These are phyloP conservation scores for Conops quadrifasciatus DNA, from an alignment of 2,888 invertebrate genomes.

Conservation along the genomic window DNA sequence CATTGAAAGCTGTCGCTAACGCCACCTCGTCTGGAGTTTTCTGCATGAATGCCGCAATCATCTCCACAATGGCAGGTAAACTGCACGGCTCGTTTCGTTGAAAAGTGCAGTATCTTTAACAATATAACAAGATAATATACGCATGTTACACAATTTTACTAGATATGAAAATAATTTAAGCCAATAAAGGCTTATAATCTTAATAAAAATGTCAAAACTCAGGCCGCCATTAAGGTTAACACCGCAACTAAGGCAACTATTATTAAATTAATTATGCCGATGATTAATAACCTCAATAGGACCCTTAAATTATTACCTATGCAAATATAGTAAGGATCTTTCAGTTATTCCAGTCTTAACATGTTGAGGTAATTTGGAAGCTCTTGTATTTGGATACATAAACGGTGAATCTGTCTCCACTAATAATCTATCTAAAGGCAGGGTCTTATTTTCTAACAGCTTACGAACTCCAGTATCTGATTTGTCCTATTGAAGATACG, in stretches of 20 bases:
- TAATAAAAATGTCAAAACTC: no score
- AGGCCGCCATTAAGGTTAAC: no score
- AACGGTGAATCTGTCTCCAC: constrained; percentile 96
- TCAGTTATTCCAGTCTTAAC: constrained; percentile 89
- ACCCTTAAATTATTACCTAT: constrained; percentile 53
- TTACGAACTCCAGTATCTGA: constrained; percentile 89
- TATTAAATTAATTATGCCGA: no score
- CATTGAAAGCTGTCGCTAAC: constrained; percentile 89
- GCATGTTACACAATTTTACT: neutral
- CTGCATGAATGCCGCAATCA: constrained; percentile 91
- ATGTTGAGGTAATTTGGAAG: constrained; percentile 87
- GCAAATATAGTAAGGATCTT: constrained; percentile 70
- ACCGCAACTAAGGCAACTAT: no score
- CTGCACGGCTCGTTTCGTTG: constrained; percentile 97
- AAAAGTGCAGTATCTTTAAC: constrained; percentile 84
- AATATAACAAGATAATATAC: neutral
- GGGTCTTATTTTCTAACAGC: constrained; percentile 78
- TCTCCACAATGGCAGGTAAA: constrained; percentile 89
- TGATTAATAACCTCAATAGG: neutral
- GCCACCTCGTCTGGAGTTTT: constrained; percentile 90
- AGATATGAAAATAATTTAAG: no score
- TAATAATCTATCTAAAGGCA: constrained; percentile 84
- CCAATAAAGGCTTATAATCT: no score
- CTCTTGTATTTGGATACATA: constrained; percentile 94
- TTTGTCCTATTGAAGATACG: constrained; percentile 74